Evolutionary conservation across 2,113 vertebrate species (phyloP), one percentile per base, ranked within the genome.

Genomic region (Stigmatopora nigra): DNA sequence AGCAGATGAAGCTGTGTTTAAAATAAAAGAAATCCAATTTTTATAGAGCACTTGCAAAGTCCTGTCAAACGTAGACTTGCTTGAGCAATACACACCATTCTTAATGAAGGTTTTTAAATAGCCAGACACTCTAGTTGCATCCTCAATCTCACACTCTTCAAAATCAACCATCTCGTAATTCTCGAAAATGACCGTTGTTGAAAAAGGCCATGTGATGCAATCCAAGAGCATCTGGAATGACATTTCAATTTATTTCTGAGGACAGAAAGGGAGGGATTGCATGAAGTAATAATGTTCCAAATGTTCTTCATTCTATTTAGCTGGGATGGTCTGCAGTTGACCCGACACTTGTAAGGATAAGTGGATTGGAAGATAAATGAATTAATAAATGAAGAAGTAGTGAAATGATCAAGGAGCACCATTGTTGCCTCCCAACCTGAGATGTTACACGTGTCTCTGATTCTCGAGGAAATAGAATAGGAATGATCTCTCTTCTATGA

Each of bases 151-250:
- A 0, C 22, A 59, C 13, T 68, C 49, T 2, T 48, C 61, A 5
- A 61, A 25, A 0, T 80, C 68, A 11, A n/a, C 4, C 3, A 3
- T 44, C 25, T 15, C 10, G 25, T 56, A 66, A 48, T 17, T 47
- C 13, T 81, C 78, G 44, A 70, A 64, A 8, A 81, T 17, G 38
- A 77, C 3, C 0, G 80, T 82, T 22, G 77, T 12, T 15, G 63
- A 65, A 1, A 48, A 71, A 7, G 78, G 82, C 80, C 76, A 84
- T 15, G 19, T 59, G 58, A 82, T 77, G 69, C 64, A 66, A 16
- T 81, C 64, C 68, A 82, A 47, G 49, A 82, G 44, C 47, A 82
- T 71, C 82, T 82, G 71, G 55, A 81, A 78, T 62, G 47, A 77
- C 11, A 63, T 10, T 0, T 53, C 12, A 15, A 31, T 15, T 41